Evolutionary conservation across 2,113 vertebrate species (phyloP).

Genomic region (Todiramphus saurophagus): DNA sequence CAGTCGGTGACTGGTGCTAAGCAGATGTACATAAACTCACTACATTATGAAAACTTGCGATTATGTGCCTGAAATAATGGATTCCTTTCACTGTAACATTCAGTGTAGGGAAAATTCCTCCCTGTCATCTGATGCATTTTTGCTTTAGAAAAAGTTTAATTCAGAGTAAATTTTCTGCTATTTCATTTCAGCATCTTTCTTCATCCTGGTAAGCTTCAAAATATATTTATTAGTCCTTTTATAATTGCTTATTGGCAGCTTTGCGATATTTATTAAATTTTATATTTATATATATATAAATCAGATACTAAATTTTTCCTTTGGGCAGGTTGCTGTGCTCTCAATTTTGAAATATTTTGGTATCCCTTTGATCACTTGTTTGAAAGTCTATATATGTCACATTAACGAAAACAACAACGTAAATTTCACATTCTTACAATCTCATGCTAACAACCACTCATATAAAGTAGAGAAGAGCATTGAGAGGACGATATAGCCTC

Average conservation of each 20-base stretch:
- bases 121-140: background rate
- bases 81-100: background rate
- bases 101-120: background rate
- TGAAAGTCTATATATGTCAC: background rate
- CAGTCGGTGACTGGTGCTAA: constrained; percentile 40
- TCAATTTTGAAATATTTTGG: background rate
- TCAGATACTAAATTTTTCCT: background rate
- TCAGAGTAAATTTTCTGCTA: background rate
- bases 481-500: background rate
- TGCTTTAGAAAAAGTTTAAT: background rate
- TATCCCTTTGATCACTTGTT: background rate
- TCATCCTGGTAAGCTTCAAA: background rate
- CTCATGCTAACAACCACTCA: background rate
- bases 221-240: background rate
- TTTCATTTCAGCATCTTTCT: background rate
- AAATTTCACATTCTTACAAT: background rate
- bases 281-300: background rate
- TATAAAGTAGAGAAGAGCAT: background rate
- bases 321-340: background rate
- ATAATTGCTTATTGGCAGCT: background rate
- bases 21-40: constrained; percentile 60
- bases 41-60: constrained; percentile 48
- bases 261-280: background rate
- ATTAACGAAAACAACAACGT: background rate
- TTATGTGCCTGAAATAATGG: constrained; percentile 16